Evolutionary conservation across 2,888 invertebrate genomes (phyloP), one percentile per base, ranked within the genome.

Genomic region (Noctua janthina): DNA sequence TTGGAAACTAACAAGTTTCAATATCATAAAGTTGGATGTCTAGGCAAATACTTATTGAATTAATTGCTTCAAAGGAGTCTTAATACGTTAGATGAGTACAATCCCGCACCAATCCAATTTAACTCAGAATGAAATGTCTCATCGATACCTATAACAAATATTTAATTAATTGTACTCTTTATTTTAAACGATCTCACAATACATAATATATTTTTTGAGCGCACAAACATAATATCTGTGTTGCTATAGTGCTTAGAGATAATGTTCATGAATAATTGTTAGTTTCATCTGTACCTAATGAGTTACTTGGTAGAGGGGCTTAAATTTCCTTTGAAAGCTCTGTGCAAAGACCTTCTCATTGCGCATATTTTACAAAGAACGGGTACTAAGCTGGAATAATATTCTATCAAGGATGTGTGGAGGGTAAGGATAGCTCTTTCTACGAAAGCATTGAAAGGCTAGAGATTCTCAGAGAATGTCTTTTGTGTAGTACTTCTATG

Each of bases 241-340:
- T 46, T 10, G 46, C 10, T 46, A 10, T 46, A 46, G 46, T 46
- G 10, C 46, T 46, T 46, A 10, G 46, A 46, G 10, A 43, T 43
- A 8, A 46, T 13, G 20, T 39, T 20, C n/a, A 70, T 29, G 43
- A 54, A 35, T 29, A 29, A n/a, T 23, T 43, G 43, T 43, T 23
- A 17, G 15, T 46, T 64, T 10, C 3, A 35, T 59, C 2, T 35
- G 10, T 29, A 49, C 35, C 2, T 67, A 59, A 77, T 39, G 5
- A 56, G 67, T 23, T 56, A 43, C 7, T 7, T 43, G 43, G 43
- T 29, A 35, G 6, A 51, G 20, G 6, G 35, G n/a, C 23, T 51
- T 8, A 17, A 51, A 54, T 62, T 68, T 29, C 13, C 79, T 78
- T 64, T 70, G n/a, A 69, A 54, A n/a, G 3, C 23, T 78, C 17